phyloP scores from a whole-genome alignment of 2,113 vertebrate species.

The Sinosuthora webbiana region DNA sequence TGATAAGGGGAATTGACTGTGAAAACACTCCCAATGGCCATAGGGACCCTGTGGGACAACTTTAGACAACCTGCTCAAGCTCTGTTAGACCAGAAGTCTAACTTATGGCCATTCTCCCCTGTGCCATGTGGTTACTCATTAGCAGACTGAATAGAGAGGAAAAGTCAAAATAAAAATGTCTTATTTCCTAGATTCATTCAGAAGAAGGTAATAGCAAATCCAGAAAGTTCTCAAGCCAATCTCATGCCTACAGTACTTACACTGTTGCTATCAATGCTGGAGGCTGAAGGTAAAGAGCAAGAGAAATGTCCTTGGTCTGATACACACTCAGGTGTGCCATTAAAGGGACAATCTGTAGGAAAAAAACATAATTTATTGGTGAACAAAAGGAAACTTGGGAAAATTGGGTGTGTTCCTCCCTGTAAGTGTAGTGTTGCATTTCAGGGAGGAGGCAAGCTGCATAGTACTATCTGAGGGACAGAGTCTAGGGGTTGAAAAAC shows the following conservation, averaged over 20 bases:
- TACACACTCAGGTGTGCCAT: neutral
- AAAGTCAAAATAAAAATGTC: neutral
- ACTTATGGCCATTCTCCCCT: neutral
- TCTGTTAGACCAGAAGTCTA: neutral
- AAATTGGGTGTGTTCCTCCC: neutral
- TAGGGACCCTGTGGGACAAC: neutral
- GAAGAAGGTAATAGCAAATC: neutral
- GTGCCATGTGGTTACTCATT: neutral
- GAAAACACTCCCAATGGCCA: neutral
- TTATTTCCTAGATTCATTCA: neutral
- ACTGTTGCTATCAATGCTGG: neutral
- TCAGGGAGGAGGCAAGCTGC: neutral
- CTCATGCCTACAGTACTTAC: neutral
- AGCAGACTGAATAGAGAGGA: neutral
- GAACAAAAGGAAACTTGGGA: neutral
- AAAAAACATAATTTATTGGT: neutral
- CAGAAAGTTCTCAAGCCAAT: neutral
- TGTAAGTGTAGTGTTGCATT: neutral
- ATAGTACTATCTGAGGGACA: neutral
- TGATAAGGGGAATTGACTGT: neutral
- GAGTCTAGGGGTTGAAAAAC: neutral
- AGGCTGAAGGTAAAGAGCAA: neutral
- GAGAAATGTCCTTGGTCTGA: neutral
- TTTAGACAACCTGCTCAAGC: neutral
- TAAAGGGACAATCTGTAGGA: neutral